Conservation (phyloP, 23 tunicate genomes). For the Oikopleura albicans region DNA sequence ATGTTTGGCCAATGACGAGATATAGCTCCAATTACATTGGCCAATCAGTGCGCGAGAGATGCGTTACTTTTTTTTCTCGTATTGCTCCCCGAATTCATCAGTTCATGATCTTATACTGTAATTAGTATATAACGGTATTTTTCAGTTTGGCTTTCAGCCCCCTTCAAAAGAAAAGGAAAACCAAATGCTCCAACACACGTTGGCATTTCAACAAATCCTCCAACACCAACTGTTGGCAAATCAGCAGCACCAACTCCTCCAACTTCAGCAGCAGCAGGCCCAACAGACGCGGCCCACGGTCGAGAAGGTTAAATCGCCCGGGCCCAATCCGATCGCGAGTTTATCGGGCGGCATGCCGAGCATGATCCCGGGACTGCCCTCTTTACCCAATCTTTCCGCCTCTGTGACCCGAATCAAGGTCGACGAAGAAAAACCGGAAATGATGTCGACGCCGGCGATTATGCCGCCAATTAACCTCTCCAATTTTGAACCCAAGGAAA, state of each 20-base stretch:
- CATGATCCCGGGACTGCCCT: neutral
- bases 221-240: conserved; percentile 68
- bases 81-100: too few relatives aligned
- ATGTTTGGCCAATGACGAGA: too few relatives aligned
- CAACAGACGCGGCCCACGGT: neutral
- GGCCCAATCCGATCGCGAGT: too few relatives aligned
- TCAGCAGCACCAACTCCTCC: conserved; percentile 30
- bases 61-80: too few relatives aligned
- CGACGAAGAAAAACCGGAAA: neutral
- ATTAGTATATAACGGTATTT: too few relatives aligned
- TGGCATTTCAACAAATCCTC: conserved; percentile 68
- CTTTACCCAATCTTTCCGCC: neutral
- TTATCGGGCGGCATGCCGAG: neutral
- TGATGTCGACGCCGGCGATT: neutral
- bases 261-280: neutral
- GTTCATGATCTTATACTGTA: too few relatives aligned
- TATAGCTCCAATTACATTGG: too few relatives aligned
- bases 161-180: conserved; percentile 9
- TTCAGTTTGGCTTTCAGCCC: neutral
- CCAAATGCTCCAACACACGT: conserved; percentile 47
- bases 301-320: neutral
- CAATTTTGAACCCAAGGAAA: neutral
- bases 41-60: too few relatives aligned
- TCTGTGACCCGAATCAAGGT: neutral
- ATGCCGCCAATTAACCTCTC: neutral